phyloP scores from a whole-genome alignment of 2,113 vertebrate genomes.

The Junco hyemalis region DNA sequence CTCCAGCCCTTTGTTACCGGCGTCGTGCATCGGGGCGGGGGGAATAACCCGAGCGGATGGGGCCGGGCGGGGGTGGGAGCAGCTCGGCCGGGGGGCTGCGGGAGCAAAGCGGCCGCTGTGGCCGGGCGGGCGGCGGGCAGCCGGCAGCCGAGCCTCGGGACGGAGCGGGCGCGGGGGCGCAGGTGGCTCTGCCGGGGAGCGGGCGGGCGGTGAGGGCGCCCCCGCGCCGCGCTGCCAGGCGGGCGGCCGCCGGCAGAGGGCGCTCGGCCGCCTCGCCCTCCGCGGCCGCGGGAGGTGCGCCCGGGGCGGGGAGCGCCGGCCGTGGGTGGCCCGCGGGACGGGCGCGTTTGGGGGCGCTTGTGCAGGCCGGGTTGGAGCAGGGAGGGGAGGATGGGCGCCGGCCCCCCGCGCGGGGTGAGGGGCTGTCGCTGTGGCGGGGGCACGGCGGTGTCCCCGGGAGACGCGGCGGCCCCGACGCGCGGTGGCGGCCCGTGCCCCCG shows the following conservation, averaged over 20 bases:
- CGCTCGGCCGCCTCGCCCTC: not conserved
- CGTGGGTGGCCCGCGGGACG: not conserved
- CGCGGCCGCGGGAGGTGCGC: not conserved
- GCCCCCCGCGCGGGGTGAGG: not conserved
- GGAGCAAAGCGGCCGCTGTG: not conserved
- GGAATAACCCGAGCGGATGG: not conserved
- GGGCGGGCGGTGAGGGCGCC: too few species aligned
- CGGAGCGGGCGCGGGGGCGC: not conserved
- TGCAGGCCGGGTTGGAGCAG: not conserved
- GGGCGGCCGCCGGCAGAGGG: not conserved
- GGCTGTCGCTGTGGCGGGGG: not conserved
- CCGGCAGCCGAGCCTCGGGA: not conserved
- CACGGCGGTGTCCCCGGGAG: not conserved
- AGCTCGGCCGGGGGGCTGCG: not conserved
- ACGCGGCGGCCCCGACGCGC: not conserved
- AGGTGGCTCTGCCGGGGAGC: not conserved
- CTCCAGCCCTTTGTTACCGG: conserved; percentile 15
- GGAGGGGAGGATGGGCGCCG: not conserved
- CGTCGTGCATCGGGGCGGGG: not conserved
- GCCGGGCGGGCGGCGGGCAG: not conserved
- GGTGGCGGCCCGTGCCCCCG: not conserved
- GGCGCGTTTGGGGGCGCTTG: fast-evolving
- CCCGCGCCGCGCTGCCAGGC: too few species aligned
- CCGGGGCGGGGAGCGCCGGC: not conserved
- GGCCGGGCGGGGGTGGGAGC: not conserved